These are phyloP conservation scores for Aphaenogaster floridana DNA, from an alignment of 1,140 invertebrate species.

Conservation along the genomic window DNA sequence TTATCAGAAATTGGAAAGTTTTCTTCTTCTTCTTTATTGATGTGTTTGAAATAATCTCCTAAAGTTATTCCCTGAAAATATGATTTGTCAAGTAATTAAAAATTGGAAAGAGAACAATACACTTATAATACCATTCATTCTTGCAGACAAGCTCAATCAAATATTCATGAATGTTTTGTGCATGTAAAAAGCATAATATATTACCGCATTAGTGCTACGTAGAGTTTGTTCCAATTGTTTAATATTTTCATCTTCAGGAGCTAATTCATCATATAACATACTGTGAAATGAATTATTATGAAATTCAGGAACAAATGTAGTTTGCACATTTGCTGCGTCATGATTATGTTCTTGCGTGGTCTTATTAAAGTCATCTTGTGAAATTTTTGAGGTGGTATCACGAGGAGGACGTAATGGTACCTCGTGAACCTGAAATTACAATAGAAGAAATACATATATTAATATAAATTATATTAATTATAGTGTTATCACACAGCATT, in stretches of 20 bases:
- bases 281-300: background rate
- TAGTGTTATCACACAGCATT: background rate
- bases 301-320: background rate
- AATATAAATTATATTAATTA: conserved; percentile 2
- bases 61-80: background rate
- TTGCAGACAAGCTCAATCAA: background rate
- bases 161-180: background rate
- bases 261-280: conserved; percentile 12
- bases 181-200: background rate
- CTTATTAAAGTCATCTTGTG: background rate
- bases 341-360: background rate
- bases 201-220: background rate
- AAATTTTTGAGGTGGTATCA: background rate
- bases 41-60: background rate
- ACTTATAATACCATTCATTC: background rate
- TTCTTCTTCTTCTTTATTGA: background rate
- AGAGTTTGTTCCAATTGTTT: background rate
- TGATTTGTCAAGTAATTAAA: background rate
- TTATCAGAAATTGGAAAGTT: background rate
- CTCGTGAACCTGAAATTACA: background rate
- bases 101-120: background rate
- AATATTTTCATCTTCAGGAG: background rate
- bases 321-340: background rate
- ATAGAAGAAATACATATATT: background rate
- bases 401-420: conserved; percentile 26